Percentiles rank a stretch among this genome's conserved stretches.
phyloP scores from a whole-genome alignment of 1,140 invertebrate species.

The Micrasema minimum region DNA sequence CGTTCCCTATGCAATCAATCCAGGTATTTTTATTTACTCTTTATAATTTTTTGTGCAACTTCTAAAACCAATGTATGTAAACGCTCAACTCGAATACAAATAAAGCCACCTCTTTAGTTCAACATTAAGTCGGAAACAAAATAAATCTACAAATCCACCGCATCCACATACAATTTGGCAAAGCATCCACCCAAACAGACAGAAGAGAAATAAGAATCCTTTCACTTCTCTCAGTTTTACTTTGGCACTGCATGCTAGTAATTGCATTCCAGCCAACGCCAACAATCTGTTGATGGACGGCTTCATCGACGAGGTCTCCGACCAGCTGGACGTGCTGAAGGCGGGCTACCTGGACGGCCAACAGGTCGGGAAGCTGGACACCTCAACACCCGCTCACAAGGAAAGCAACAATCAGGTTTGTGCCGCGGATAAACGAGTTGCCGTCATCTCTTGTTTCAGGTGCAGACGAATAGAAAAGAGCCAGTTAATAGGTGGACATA shows the following conservation, averaged over 20 bases:
- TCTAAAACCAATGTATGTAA: no score
- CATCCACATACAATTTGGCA: background rate
- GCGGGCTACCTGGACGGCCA: background rate
- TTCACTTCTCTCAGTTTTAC: constrained; percentile 55
- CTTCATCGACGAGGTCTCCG: constrained; percentile 79
- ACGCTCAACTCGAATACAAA: no score
- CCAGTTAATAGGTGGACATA: no score
- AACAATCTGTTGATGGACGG: constrained; percentile 87
- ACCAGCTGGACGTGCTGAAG: background rate
- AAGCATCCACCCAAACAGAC: background rate
- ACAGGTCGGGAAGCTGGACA: background rate
- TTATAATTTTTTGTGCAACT: no score
- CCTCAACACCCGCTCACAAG: background rate
- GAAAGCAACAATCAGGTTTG: constrained; percentile 20
- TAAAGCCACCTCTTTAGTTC: no score
- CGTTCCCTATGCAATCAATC: constrained; percentile 86
- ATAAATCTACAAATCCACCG: background rate
- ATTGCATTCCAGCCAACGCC: constrained; percentile 71
- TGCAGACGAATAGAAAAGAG: background rate
- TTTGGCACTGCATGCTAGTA: background rate
- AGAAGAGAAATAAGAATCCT: background rate
- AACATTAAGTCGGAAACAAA: no score
- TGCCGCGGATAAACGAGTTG: constrained; percentile 8
- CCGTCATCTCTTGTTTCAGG: constrained; percentile 14
- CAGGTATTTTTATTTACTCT: constrained; percentile 66